These are phyloP conservation scores for Podiceps cristatus DNA, from an alignment of 2,113 vertebrate species.

Conservation along the genomic window DNA sequence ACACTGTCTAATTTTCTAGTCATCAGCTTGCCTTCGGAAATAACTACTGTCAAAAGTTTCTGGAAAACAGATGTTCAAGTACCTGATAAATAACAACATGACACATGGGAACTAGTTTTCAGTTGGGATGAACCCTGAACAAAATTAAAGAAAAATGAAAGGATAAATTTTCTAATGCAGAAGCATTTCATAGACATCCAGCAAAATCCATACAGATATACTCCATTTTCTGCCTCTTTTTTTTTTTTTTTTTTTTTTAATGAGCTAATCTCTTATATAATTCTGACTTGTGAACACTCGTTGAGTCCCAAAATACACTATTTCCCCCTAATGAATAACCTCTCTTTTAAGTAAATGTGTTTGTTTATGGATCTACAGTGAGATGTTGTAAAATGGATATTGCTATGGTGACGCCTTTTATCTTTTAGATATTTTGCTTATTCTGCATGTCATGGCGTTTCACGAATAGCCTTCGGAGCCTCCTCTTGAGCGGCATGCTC, in stretches of 20 bases:
- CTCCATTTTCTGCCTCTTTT: neutral
- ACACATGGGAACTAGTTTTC: neutral
- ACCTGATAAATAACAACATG: neutral
- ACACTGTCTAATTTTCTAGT: neutral
- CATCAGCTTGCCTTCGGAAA: neutral
- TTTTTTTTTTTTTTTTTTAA: neutral
- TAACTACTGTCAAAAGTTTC: neutral
- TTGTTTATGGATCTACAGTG: neutral
- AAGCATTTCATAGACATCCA: neutral
- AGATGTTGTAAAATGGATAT: neutral
- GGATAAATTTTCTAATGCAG: neutral
- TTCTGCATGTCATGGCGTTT: constrained; percentile 60
- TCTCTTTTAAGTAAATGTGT: neutral
- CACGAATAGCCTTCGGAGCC: constrained; percentile 61
- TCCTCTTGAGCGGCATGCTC: constrained; percentile 72
- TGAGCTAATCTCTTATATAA: neutral
- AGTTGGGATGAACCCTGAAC: neutral
- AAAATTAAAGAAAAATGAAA: neutral
- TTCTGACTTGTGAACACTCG: neutral
- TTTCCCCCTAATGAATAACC: neutral
- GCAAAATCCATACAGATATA: neutral
- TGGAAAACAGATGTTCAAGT: neutral
- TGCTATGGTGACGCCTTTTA: neutral
- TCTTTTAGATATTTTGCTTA: constrained; percentile 62
- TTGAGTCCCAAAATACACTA: neutral